Evolutionary conservation across 2,888 invertebrate species (phyloP), one percentile per base, ranked within the genome.

Genomic region (Biston stratarius): DNA sequence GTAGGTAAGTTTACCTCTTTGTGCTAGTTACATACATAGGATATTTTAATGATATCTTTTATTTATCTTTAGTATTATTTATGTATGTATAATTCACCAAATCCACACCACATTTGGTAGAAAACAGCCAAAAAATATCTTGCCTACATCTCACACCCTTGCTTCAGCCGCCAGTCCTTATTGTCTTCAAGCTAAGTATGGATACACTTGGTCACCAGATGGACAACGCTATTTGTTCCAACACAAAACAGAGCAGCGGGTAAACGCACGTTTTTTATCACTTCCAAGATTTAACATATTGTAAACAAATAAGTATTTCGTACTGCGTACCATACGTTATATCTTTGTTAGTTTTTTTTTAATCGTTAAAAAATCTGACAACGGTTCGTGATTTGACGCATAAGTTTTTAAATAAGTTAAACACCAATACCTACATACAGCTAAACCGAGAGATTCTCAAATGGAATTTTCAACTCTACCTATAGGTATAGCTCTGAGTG

Each of bases 171-270:
- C 5, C 53, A 0, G 5, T 10, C 6, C 52, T 14, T 11, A 42
- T 15, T 44, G 51, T 52, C 64, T 71, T 75, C 73, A 70, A 68
- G 51, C 62, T 59, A 57, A 57, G 64, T 51, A 34, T 34, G 47
- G 60, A 73, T 68, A 68, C 92, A 92, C 85, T 90, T 92, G 92
- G 89, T 83, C 83, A 85, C 88, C 92, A 93, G 84, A 92, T 92
- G 92, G 91, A 86, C 89, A 89, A 65, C 70, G 33, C 48, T 71
- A 68, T 74, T 83, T 83, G 81, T 83, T 82, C 77, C 72, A 76
- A 83, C 79, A 78, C 78, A 77, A 78, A 75, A 70, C 73, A 78
- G 74, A 81, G 77, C 77, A 5, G 80, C 77, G 74, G 70, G 74
- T 75, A 75, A 77, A 76, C 71, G 79, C 71, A 76, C 70, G 77